These are phyloP conservation scores for Gymnosoma rotundatum DNA, from an alignment of 2,888 invertebrate species.

Conservation along the genomic window DNA sequence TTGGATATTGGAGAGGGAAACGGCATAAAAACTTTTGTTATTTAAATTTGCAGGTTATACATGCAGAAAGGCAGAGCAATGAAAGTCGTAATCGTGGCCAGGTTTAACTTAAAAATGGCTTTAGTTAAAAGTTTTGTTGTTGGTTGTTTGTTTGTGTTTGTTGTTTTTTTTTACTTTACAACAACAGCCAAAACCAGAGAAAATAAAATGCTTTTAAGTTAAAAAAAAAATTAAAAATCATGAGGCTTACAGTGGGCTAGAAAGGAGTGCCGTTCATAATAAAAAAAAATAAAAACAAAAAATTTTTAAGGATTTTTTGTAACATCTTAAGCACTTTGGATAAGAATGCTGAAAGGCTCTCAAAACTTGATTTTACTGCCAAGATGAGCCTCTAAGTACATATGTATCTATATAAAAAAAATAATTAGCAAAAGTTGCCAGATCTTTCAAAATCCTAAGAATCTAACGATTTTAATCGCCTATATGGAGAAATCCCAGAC, in stretches of 20 bases:
- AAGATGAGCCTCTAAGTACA: too few relatives aligned
- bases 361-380: too few relatives aligned
- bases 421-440: too few relatives aligned
- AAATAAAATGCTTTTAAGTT: slow-evolving; percentile 19
- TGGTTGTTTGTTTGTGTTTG: slow-evolving; percentile 14
- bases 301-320: too few relatives aligned
- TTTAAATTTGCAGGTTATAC: slow-evolving; percentile 67
- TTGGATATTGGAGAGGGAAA: slow-evolving; percentile 20
- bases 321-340: too few relatives aligned
- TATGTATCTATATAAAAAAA: too few relatives aligned
- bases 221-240: slow-evolving; percentile 24
- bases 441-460: too few relatives aligned
- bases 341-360: too few relatives aligned
- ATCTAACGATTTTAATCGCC: too few relatives aligned
- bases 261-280: too few relatives aligned
- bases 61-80: slow-evolving; percentile 14
- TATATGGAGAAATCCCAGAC: too few relatives aligned
- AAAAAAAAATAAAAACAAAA: too few relatives aligned
- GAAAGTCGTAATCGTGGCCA: slow-evolving; percentile 39
- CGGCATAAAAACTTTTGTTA: slow-evolving; percentile 62
- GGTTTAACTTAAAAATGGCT: slow-evolving; percentile 63
- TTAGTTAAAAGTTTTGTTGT: slow-evolving; percentile 63
- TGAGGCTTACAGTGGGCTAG: slow-evolving; percentile 31
- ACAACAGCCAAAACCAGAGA: slow-evolving; percentile 20
- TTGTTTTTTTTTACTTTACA: slow-evolving; percentile 18